A percentile compares a stretch with the other conserved stretches of the same genome.
Evolutionary conservation across 2,888 invertebrate genomes (phyloP).

Genomic region (Protodeltote pygarga): DNA sequence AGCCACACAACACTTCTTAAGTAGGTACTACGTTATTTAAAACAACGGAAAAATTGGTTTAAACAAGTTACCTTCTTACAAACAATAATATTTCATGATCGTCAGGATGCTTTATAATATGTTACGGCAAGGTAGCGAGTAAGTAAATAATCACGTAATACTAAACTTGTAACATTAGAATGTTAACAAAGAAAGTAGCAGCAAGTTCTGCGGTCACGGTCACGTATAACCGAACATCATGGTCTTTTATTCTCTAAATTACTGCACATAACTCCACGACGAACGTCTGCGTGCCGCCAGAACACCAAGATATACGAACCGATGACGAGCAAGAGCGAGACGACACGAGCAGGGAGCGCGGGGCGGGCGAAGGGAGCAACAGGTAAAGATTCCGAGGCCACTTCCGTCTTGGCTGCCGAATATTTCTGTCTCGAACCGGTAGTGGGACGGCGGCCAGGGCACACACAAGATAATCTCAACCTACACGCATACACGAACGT

Average conservation of each 20-base stretch:
- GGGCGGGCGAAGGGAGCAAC: slow-evolving; percentile 85
- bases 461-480: slow-evolving; percentile 70
- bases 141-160: slow-evolving; percentile 47
- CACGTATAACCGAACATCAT: slow-evolving; percentile 77
- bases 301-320: slow-evolving; percentile 54
- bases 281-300: slow-evolving; percentile 68
- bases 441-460: slow-evolving; percentile 84
- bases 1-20: too few relatives aligned
- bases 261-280: slow-evolving; percentile 76
- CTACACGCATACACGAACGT: slow-evolving; percentile 57
- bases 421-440: slow-evolving; percentile 87
- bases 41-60: slow-evolving; percentile 3
- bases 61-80: slow-evolving; percentile 6
- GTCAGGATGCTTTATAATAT: too few relatives aligned
- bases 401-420: slow-evolving; percentile 87
- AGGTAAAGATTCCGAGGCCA: slow-evolving; percentile 87
- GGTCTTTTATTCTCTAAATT: slow-evolving; percentile 82
- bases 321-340: slow-evolving; percentile 72
- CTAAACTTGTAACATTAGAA: slow-evolving; percentile 50
- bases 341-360: slow-evolving; percentile 65
- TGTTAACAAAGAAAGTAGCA: slow-evolving; percentile 75
- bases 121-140: slow-evolving; percentile 18
- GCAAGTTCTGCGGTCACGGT: slow-evolving; percentile 81
- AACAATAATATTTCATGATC: too few relatives aligned
- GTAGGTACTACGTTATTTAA: too few relatives aligned